These are phyloP conservation scores for Sciurus vulgaris DNA, from an alignment of 2,797 vertebrate species.

Conservation along the genomic window DNA sequence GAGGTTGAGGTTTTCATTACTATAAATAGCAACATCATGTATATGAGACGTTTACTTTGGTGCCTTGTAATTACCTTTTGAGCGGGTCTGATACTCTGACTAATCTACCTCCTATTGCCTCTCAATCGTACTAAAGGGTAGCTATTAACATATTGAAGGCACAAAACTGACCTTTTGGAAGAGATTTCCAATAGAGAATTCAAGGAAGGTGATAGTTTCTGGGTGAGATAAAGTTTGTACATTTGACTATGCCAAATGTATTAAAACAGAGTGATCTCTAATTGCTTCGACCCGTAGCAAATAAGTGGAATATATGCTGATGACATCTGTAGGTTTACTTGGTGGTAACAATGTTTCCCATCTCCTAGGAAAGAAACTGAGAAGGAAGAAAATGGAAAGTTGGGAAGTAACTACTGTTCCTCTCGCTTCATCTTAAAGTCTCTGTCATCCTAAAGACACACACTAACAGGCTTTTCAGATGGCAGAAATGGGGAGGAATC, in stretches of 20 bases:
- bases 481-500: neutral
- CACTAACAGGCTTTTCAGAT: neutral
- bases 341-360: neutral
- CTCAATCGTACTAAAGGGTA: neutral
- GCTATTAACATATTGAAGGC: neutral
- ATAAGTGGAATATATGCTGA: slow-evolving; percentile 12
- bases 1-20: slow-evolving; percentile 47
- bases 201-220: neutral
- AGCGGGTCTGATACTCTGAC: slow-evolving; percentile 21
- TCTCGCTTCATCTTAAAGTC: neutral
- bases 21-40: neutral
- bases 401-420: neutral
- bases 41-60: neutral
- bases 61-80: slow-evolving; percentile 19
- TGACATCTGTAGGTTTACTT: neutral
- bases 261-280: slow-evolving; percentile 7
- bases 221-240: neutral
- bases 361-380: neutral
- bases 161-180: slow-evolving; percentile 57
- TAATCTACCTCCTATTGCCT: slow-evolving; percentile 33
- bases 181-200: slow-evolving; percentile 38
- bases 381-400: slow-evolving; percentile 10
- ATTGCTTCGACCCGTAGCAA: slow-evolving; percentile 27
- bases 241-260: neutral
- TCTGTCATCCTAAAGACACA: neutral